A percentile compares a stretch with the other conserved stretches of the same genome.
Evolutionary conservation across 2,113 vertebrate species (phyloP).

Genomic region (Amazona vittata): DNA sequence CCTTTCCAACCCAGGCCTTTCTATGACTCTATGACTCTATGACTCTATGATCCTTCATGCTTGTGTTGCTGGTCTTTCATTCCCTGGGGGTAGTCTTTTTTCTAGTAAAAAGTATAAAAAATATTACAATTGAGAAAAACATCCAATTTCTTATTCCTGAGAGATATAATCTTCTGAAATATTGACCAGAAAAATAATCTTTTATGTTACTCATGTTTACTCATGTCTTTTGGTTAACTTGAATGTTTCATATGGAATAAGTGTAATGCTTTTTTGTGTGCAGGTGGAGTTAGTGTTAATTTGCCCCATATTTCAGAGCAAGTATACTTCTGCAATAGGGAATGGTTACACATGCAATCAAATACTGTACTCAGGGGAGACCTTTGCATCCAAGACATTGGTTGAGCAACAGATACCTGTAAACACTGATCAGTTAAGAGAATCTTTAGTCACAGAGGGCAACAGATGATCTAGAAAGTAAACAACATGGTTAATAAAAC

Average conservation of each 20-base stretch:
- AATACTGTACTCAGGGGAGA: neutral
- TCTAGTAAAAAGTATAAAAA: neutral
- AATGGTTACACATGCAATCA: neutral
- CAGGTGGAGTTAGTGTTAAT: neutral
- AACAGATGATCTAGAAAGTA: conserved; percentile 30
- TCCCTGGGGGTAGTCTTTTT: neutral
- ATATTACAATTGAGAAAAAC: neutral
- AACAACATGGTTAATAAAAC: neutral
- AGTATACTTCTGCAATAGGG: neutral
- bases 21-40: too few species aligned
- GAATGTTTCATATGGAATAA: neutral
- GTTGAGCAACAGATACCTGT: conserved; percentile 33
- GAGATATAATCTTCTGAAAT: neutral
- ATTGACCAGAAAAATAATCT: neutral
- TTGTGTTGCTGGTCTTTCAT: neutral
- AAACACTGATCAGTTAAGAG: conserved; percentile 16
- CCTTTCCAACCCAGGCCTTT: too few species aligned
- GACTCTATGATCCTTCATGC: neutral
- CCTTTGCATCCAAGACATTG: conserved; percentile 14
- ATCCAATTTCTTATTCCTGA: neutral
- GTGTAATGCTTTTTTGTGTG: neutral
- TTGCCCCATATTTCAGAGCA: neutral
- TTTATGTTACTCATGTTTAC: neutral
- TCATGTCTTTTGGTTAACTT: neutral
- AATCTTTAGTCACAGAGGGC: neutral